Evolutionary conservation across 2,113 vertebrate species (phyloP), one percentile per base, ranked within the genome.

Genomic region (Naja naja): DNA sequence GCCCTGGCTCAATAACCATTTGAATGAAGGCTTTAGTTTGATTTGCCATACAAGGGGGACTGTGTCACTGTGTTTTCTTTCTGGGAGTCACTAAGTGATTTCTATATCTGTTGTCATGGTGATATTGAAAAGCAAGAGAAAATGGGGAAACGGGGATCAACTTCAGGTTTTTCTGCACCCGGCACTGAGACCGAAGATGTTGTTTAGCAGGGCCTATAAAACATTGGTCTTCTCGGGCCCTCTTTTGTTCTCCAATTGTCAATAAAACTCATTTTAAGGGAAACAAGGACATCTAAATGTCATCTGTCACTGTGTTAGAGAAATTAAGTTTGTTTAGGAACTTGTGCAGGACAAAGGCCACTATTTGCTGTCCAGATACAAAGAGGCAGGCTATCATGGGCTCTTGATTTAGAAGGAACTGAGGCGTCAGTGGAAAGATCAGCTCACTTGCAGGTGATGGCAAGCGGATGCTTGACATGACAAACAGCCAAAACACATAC

Each of bases 61-160:
- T 98, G 98, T 98, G 98, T 99, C 98, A 98, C 98, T 98, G 97
- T 97, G 98, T 98, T 98, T 98, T 98, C 98, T 98, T 98, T 98
- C 98, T 98, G 97, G 98, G 98, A 99, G 98, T 98, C 99, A 98
- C 98, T 98, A 98, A 99, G 98, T 99, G 99, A 99, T 99, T 99
- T 99, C 99, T 99, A 99, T 99, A 99, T 99, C 98, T 98, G 99
- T 99, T 98, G 99, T 99, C 99, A 99, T 99, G 99, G 99, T 97
- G 98, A 99, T 97, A 97, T 94, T 98, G 98, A 97, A 96, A 98
- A 98, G 97, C 98, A 98, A 98, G 98, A 98, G 98, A 98, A 99
- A 99, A 98, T 98, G 98, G 98, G 91, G 55, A 74, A 52, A 60
- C 3, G 34, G 69, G 43, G 98, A 97, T 98, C 99, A 98, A 99